Evolutionary conservation across 2,888 invertebrate species (phyloP).

Genomic region (Lacanobia wlatinum): DNA sequence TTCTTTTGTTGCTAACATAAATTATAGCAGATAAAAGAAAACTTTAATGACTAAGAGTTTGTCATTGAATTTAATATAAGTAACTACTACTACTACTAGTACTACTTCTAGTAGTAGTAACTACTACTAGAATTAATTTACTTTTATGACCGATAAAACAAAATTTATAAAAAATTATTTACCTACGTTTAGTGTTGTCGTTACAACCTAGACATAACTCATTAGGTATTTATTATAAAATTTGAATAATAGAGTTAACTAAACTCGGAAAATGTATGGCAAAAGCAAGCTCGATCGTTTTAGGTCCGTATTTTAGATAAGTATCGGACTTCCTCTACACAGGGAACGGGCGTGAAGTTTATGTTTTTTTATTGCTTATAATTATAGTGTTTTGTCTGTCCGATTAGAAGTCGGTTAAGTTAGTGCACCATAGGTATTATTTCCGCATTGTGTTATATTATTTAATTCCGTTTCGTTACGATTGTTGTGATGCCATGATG

Average conservation of each 20-base stretch:
- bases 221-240: conserved; percentile 53
- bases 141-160: too few species aligned
- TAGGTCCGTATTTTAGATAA: conserved; percentile 31
- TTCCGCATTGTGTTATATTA: conserved; percentile 3
- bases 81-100: too few species aligned
- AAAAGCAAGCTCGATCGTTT: conserved; percentile 34
- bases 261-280: conserved; percentile 36
- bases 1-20: too few species aligned
- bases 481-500: background rate
- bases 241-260: conserved; percentile 57
- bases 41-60: background rate
- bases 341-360: conserved; percentile 34
- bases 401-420: background rate
- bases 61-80: too few species aligned
- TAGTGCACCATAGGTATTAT: background rate
- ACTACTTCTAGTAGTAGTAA: too few species aligned
- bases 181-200: background rate
- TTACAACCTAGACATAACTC: conserved; percentile 39
- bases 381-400: conserved; percentile 44
- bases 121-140: too few species aligned
- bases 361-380: conserved; percentile 45
- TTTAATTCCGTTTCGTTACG: background rate
- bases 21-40: background rate
- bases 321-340: conserved; percentile 47
- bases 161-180: too few species aligned